These are phyloP conservation scores for Prenolepis imparis DNA, from an alignment of 2,888 invertebrate genomes.

Conservation along the genomic window DNA sequence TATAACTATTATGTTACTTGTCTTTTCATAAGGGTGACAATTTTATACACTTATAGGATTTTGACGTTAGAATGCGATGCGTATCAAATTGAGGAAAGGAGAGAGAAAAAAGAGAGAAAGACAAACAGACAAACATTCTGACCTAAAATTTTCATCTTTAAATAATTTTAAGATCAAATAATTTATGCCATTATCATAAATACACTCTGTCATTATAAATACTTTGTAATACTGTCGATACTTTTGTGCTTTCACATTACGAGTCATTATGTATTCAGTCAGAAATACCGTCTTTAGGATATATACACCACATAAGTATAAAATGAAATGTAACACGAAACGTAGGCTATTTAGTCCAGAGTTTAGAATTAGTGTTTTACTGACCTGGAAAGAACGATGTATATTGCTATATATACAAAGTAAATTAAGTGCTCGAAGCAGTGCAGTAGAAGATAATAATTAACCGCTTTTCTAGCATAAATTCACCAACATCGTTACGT, in stretches of 20 bases:
- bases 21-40: not conserved
- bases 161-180: not conserved
- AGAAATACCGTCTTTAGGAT: not conserved
- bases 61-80: not conserved
- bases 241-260: not conserved
- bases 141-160: not conserved
- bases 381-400: slow-evolving; percentile 27
- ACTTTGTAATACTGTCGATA: not conserved
- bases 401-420: not conserved
- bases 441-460: slow-evolving; percentile 30
- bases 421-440: slow-evolving; percentile 12
- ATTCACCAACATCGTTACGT: not conserved
- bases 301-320: not conserved
- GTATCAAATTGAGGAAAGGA: not conserved
- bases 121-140: not conserved
- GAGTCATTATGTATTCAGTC: not conserved
- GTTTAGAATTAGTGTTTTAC: slow-evolving; percentile 6
- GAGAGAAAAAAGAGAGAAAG: not conserved
- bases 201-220: not conserved
- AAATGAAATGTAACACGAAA: not conserved
- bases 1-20: not conserved
- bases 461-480: not conserved
- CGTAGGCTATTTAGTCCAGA: not conserved
- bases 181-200: not conserved
- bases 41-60: not conserved